Evolutionary conservation across 2,797 vertebrate genomes (phyloP), one percentile per base, ranked within the genome.

Genomic region (Otolemur crassicaudatus): DNA sequence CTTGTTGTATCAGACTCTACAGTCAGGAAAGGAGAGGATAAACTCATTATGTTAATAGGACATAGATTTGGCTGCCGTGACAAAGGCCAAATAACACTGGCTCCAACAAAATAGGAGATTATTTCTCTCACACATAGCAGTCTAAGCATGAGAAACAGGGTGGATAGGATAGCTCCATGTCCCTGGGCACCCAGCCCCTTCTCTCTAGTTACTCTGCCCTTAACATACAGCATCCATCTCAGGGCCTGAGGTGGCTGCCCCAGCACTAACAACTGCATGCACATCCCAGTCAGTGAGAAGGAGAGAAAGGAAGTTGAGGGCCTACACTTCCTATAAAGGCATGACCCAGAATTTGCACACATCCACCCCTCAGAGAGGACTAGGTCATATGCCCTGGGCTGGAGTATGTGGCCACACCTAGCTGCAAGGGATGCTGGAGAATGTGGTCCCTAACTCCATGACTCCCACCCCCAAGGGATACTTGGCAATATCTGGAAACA

Each of bases 371-470:
- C 65, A 11, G 56, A 0, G 11, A 40, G 19, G 25, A 25, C 37
- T 37, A 53, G 53, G 37, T 23, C 75, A 34, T 0, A 0, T 27
- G 27, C 19, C 53, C 29, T 49, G 19, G 53, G 43, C 56, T 40
- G 81, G 65, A 34, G 37, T 22, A n/a, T 0, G 0, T 9, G 53
- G 65, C 29, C 73, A 60, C 60, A 87, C 14, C n/a, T 81, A 84
- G 90, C 87, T 91, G 84, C 93, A 94, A 97, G 56, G 91, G 89
- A 95, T 53, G 70, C 76, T 76, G 17, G 84, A 76, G 87, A 76
- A 91, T 76, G 9, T 14, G 20, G 53, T 69, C 60, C 93, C 58
- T 81, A 29, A 31, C 25, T 43, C 72, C 87, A 67, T 13, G 25
- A 6, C 46, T 63, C 31, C 9, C 31, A 63, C 1, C 20, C 27